Conservation (phyloP, 1,140 invertebrate genomes). For the Magallana angulata region DNA sequence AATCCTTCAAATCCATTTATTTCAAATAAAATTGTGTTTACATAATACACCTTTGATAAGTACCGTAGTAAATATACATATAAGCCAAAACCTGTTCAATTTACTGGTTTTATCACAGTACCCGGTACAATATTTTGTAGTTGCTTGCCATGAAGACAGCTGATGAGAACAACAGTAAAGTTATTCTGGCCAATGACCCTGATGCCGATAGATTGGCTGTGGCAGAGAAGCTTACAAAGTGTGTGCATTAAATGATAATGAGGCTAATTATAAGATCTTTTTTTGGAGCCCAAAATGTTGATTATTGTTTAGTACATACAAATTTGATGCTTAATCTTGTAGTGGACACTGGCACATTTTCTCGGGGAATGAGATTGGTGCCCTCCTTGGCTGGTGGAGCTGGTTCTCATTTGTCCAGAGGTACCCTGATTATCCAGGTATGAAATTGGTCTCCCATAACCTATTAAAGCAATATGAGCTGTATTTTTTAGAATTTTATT, state of each 20-base stretch:
- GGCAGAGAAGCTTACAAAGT: constrained; percentile 84
- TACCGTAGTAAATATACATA: too few species aligned
- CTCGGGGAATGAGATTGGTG: constrained; percentile 96
- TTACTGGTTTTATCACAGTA: too few species aligned
- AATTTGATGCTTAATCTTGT: constrained; percentile 69
- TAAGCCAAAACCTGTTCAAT: too few species aligned
- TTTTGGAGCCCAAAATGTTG: background rate
- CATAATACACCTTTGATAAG: too few species aligned
- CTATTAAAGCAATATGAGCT: too few species aligned
- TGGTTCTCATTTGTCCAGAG: constrained; percentile 82
- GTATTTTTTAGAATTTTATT: too few species aligned
- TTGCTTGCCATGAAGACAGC: constrained; percentile 92
- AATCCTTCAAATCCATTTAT: too few species aligned
- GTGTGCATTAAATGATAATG: background rate
- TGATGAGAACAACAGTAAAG: constrained; percentile 83
- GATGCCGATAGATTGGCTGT: constrained; percentile 98
- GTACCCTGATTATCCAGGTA: constrained; percentile 64
- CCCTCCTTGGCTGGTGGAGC: constrained; percentile 97
- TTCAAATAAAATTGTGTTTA: too few species aligned
- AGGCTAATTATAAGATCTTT: background rate
- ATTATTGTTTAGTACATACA: too few species aligned
- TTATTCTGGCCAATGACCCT: constrained; percentile 98
- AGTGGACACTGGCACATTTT: constrained; percentile 94
- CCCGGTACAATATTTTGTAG: constrained; percentile 59
- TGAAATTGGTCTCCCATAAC: background rate